Base-by-base conservation (phyloP, 2,113 vertebrate species). In the Proteles cristata region DNA sequence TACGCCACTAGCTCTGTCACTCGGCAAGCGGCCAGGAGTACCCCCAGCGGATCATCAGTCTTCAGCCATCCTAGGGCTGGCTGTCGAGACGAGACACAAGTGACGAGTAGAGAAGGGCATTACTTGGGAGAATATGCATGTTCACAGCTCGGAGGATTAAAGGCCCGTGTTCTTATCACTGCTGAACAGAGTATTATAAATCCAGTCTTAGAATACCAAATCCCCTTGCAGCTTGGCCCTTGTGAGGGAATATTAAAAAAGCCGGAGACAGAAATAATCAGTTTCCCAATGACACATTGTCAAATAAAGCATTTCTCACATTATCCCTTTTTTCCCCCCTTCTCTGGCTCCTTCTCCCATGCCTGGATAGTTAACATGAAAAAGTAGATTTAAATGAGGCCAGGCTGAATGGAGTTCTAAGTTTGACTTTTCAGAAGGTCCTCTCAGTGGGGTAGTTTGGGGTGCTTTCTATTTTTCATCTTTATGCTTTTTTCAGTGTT, bases 131-230 rank as follows among this genome's bases (percentile, higher is more conserved):
- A 98, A 99, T 99, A 99, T 99, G 99, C 98, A 98, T 98, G 98
- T 98, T 99, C 98, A 99, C 99, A 98, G 98, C 98, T 98, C 98
- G 87, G 98, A 98, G 99, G 98, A 99, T 99, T 99, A 99, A 98
- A 99, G 98, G 98, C 98, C 99, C 23, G 0, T 99, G 98, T 99
- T 99, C 98, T 99, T 99, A 99, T 99, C 99, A 96, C 98, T 96
- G 97, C 98, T 98, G 98, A 99, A 98, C 99, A 99, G 99, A 99
- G 98, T 98, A 98, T 99, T 99, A 99, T 99, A 99, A 99, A 99
- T 99, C 99, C 98, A 98, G 98, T 92, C 98, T 98, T 98, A 99
- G 98, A 98, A 99, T 99, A 98, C 98, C 98, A 99, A 99, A 99
- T 99, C 98, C 98, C 98, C 16, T 43, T 0, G 97, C 45, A 85